These are phyloP conservation scores for Thryonomys swinderianus DNA, from an alignment of 2,113 vertebrate genomes.

Conservation along the genomic window DNA sequence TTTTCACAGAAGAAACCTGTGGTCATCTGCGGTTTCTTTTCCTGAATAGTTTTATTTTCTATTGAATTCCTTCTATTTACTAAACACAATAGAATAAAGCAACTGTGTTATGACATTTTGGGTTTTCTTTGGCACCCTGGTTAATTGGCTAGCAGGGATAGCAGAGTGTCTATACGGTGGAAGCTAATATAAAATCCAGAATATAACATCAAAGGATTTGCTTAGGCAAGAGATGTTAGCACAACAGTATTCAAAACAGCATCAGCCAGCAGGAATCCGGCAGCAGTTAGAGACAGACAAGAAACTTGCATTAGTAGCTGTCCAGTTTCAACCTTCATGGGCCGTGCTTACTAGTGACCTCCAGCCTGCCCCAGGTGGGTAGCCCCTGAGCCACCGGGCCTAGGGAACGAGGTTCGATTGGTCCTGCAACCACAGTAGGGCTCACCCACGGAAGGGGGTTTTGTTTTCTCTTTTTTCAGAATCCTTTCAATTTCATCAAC, in stretches of 20 bases:
- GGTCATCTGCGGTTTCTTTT: slow-evolving; percentile 52
- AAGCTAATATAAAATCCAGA: background rate
- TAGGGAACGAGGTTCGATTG: background rate
- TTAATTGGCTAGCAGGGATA: slow-evolving; percentile 53
- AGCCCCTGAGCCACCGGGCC: background rate
- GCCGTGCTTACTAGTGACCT: background rate
- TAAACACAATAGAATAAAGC: slow-evolving; percentile 44
- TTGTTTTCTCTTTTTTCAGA: slow-evolving; percentile 6
- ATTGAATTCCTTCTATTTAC: slow-evolving; percentile 41
- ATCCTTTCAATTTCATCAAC: background rate
- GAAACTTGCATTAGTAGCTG: background rate
- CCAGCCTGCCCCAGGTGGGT: background rate
- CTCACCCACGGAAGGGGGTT: background rate
- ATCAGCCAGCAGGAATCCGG: background rate
- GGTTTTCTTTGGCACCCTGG: background rate
- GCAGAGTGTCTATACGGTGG: background rate
- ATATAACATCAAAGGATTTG: slow-evolving; percentile 44
- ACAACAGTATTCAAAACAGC: slow-evolving; percentile 31
- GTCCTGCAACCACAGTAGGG: background rate
- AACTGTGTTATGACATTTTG: slow-evolving; percentile 39
- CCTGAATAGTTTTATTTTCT: slow-evolving; percentile 48
- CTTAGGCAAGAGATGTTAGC: slow-evolving; percentile 48
- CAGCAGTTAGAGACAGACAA: background rate
- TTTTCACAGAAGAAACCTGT: slow-evolving; percentile 34
- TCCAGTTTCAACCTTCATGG: background rate